A percentile compares a stretch with the other conserved stretches of the same genome.
Evolutionary conservation across 2,113 vertebrate species (phyloP).

Genomic region (Pomatorhinus ruficollis): DNA sequence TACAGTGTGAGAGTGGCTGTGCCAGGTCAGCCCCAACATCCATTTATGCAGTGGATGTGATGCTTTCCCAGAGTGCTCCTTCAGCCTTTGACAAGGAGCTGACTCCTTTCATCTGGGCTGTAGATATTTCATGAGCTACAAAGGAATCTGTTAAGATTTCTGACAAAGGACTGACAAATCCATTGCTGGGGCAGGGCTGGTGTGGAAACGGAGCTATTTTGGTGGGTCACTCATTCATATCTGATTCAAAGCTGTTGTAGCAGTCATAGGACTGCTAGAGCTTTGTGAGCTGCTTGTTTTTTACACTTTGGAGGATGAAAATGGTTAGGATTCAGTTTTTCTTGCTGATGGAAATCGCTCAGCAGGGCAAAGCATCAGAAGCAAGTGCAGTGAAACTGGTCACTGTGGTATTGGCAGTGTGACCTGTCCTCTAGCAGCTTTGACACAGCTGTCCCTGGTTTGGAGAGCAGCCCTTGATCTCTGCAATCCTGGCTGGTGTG

Average conservation of each 20-base stretch:
- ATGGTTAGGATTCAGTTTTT: neutral
- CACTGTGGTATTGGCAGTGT: fast-evolving
- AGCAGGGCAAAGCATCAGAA: neutral
- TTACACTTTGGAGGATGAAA: neutral
- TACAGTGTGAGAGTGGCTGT: neutral
- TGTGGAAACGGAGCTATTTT: neutral
- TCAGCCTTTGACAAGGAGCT: neutral
- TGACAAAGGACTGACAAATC: neutral
- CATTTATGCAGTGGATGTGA: neutral
- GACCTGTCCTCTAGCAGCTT: neutral
- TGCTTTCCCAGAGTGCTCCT: neutral
- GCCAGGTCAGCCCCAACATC: neutral
- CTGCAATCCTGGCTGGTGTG: neutral
- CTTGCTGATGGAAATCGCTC: neutral
- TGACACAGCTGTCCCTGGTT: neutral
- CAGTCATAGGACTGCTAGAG: neutral
- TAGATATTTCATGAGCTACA: neutral
- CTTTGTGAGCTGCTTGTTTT: neutral
- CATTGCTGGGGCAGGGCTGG: neutral
- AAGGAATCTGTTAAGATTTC: neutral
- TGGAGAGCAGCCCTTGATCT: neutral
- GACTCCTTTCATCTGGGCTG: neutral
- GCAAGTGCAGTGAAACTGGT: neutral
- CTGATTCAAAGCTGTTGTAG: neutral
- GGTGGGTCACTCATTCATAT: neutral